Base-by-base conservation (phyloP, 2,888 invertebrate genomes). In the Pheosia gnoma region DNA sequence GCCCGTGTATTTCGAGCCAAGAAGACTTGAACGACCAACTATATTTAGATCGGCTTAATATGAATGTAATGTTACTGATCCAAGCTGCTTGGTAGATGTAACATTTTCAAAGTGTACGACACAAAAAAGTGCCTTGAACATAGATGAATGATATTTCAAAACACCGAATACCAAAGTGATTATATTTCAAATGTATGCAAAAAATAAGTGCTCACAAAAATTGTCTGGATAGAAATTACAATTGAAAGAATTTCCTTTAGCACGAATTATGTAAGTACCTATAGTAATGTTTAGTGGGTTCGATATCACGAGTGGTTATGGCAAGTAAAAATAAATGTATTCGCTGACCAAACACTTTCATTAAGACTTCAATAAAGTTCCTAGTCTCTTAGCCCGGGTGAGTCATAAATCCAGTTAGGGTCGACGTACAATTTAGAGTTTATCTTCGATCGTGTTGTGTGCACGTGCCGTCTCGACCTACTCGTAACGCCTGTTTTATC, bases 41-140 rank as follows among this genome's bases (percentile, higher is more conserved):
- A 51, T 51, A 25, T 51, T 51, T 51, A 51, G 51, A 51, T 51
- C 51, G 25, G 51, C 25, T 51, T 51, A 51, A 51, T 51, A 51
- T 51, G 25, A 51, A 51, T 4, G 6, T 47, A 5, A 51, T 51
- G 4, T 25, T 51, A n/a, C 3, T 25, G 51, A 51, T 51, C 49
- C 49, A 13, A 2, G 25, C 51, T n/a, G 47, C 47, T 47, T 47
- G 4, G 45, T 10, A 45, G 45, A 45, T 10, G n/a, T 4, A 47
- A 47, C 47, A 11, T 47, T 47, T 47, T 47, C 3, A 47, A 47
- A 6, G 5, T 47, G 5, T 9, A 47, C 47, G 47, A 47, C 47
- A 47, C n/a, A n/a, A 9, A n/a, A n/a, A 4, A 47, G 47, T 47
- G n/a, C 1, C 6, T 47, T 47, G 4, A 47, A 43, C 4, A 43